Evolutionary conservation across 2,797 vertebrate genomes (phyloP).

Genomic region (Melanotaenia trifasciata): DNA sequence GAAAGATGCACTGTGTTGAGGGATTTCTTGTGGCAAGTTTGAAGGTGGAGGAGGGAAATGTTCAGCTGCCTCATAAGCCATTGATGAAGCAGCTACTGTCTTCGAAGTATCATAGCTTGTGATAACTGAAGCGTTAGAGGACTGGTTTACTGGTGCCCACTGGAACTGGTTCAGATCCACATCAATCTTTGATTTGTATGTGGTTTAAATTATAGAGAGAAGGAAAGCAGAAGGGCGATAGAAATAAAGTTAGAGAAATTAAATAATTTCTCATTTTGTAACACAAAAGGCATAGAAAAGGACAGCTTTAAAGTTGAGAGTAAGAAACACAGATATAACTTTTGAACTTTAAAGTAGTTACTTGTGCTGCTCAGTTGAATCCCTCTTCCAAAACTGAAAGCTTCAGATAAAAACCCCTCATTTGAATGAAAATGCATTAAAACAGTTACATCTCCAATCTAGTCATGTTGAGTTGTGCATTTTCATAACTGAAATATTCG

Average conservation of each 20-base stretch:
- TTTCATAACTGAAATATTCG: conserved; percentile 42
- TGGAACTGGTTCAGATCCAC: conserved; percentile 86
- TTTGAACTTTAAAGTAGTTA: neutral
- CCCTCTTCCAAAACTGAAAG: neutral
- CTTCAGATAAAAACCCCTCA: neutral
- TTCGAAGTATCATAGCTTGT: conserved; percentile 75
- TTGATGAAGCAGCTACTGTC: conserved; percentile 51
- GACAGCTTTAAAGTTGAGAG: conserved; percentile 4
- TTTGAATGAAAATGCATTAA: conserved; percentile 38
- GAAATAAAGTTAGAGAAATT: conserved; percentile 30
- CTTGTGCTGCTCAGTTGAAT: neutral
- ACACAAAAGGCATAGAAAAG: conserved; percentile 18
- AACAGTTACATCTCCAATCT: neutral
- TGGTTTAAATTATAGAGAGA: conserved; percentile 52
- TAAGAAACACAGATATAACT: neutral
- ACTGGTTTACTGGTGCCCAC: conserved; percentile 80
- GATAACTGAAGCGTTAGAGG: conserved; percentile 74
- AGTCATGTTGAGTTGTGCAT: conserved; percentile 1
- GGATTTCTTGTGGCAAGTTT: conserved; percentile 77
- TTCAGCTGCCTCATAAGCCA: conserved; percentile 73
- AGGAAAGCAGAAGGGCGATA: conserved; percentile 53
- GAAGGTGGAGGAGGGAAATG: conserved; percentile 80
- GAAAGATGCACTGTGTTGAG: conserved; percentile 74
- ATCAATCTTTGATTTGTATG: conserved; percentile 82
- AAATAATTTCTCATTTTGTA: neutral